Evolutionary conservation across 2,113 vertebrate genomes (phyloP).

Genomic region (Fulica atra): DNA sequence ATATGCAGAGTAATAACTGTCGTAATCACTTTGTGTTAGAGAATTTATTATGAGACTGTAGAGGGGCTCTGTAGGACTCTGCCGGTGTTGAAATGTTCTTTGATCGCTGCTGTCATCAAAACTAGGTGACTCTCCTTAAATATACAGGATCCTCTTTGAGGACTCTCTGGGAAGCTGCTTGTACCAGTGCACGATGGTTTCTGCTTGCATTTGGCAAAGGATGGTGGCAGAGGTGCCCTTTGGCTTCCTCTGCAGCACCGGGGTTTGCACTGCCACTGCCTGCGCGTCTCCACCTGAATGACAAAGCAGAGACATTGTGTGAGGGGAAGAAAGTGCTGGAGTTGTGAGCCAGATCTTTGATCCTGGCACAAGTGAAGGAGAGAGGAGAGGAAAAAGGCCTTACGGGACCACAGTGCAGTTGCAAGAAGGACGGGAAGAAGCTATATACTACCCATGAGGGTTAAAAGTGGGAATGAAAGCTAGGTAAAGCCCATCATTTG

Average conservation of each 20-base stretch:
- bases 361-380: rapidly evolving
- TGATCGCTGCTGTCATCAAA: rapidly evolving
- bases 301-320: neutral
- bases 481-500: neutral
- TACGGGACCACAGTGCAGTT: neutral
- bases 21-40: neutral
- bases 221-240: neutral
- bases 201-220: rapidly evolving
- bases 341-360: neutral
- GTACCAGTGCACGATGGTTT: rapidly evolving
- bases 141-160: rapidly evolving
- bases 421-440: neutral
- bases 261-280: neutral
- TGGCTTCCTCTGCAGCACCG: rapidly evolving
- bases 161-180: neutral
- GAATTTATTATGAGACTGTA: rapidly evolving
- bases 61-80: rapidly evolving
- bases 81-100: rapidly evolving
- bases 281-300: neutral
- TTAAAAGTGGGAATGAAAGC: neutral
- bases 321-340: neutral
- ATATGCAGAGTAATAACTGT: neutral
- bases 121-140: rapidly evolving
- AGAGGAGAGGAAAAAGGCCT: neutral
- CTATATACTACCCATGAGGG: neutral